A percentile compares a stretch with the other conserved stretches of the same genome.
Conservation (phyloP, 2,888 invertebrate species). For the Drosophila pseudotakahashii region DNA sequence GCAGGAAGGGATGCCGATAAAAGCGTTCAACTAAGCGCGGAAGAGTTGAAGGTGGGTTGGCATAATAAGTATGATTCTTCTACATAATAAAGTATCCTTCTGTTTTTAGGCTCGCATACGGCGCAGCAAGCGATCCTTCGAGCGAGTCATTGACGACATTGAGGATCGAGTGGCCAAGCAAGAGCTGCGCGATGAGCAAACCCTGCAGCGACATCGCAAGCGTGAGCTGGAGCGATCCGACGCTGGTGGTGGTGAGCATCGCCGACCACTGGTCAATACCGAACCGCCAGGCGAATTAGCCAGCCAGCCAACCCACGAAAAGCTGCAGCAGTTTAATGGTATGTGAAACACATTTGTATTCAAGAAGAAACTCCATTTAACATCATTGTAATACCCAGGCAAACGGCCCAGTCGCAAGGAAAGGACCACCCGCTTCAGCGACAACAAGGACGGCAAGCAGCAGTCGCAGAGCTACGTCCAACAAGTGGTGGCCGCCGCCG, state of each 20-base stretch:
- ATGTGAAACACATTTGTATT: background rate
- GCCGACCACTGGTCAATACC: conserved; percentile 18
- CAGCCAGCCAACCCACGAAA: conserved; percentile 68
- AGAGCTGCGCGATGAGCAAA: conserved; percentile 85
- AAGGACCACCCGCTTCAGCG: conserved; percentile 83
- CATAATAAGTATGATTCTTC: too few species aligned
- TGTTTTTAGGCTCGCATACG: conserved; percentile 86
- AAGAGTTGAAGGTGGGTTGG: conserved; percentile 88
- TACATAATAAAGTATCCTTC: too few species aligned
- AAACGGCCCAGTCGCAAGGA: conserved; percentile 82
- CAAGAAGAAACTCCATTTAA: background rate
- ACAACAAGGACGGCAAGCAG: conserved; percentile 81
- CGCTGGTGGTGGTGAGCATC: conserved; percentile 16
- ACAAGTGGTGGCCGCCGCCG: conserved; percentile 55
- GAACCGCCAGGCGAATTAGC: conserved; percentile 50
- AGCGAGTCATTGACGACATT: conserved; percentile 90
- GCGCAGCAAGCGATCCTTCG: conserved; percentile 88
- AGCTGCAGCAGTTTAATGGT: conserved; percentile 82
- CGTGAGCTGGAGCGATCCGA: conserved; percentile 56
- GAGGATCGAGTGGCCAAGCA: conserved; percentile 89
- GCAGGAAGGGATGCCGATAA: conserved; percentile 81
- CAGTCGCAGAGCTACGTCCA: conserved; percentile 59
- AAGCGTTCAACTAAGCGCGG: conserved; percentile 84
- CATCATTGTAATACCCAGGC: conserved; percentile 59
- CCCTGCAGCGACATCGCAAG: conserved; percentile 71